Base-by-base conservation (phyloP, 1,140 invertebrate genomes). In the Ptiloglossa arizonensis region DNA sequence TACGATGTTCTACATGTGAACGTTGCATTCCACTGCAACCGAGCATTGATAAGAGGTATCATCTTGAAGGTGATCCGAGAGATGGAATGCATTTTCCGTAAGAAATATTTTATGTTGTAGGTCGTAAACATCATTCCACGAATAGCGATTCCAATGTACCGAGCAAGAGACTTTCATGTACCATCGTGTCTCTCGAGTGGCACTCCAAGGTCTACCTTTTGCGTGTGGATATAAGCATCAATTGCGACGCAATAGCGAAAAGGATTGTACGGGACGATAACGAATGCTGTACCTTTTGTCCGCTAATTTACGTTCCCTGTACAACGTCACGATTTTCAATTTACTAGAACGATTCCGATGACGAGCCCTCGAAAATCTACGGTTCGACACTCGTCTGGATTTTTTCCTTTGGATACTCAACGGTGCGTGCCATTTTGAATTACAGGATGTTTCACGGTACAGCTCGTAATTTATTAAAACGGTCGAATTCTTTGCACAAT, bases 211-310 rank as follows among this genome's bases (percentile, higher is more conserved):
- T 74, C 62, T 66, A 29, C 62, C 71, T 74, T 74, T 74, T 66
- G 48, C 71, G 48, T 29, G 54, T 67, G 71, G 38, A 74, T 64
- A 67, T 32, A 56, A 32, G 48, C 71, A 67, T 74, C 71, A 74
- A 74, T 74, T 74, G 71, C 71, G 71, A 66, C 71, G 71, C 62
- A 67, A 74, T 54, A 66, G 62, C 62, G 71, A 56, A 66, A 74
- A 66, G 19, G 62, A 54, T 67, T 32, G 44, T 63, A 19, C 5
- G 2, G 29, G 29, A 56, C 38, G 19, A 13, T 22, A n/a, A 74
- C 6, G 15, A 54, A 11, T 27, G 46, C 5, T 27, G 17, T 22
- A 5, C 11, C 9, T 41, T 63, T 60, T 46, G 4, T 27, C 13
- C 5, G 5, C 17, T 17, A 15, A 11, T 17, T 24, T 15, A 17